A percentile compares a stretch with the other conserved stretches of the same genome.
phyloP scores from a whole-genome alignment of 2,888 invertebrate genomes.

The Orthonevra nobilis region DNA sequence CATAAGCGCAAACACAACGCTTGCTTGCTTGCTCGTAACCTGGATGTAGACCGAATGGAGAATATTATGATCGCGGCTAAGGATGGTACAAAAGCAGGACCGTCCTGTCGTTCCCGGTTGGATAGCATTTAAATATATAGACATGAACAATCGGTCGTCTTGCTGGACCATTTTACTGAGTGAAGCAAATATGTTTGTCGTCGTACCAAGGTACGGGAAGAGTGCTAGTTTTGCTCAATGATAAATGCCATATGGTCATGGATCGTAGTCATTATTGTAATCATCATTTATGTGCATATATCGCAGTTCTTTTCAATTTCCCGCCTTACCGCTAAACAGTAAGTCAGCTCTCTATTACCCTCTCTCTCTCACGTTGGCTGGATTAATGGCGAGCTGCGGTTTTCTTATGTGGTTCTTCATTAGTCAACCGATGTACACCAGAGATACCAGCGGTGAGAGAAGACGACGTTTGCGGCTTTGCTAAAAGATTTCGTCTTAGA shows the following conservation, averaged over 20 bases:
- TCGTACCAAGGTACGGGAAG: slow-evolving; percentile 6
- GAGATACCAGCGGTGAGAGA: too few species aligned
- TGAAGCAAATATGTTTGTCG: slow-evolving; percentile 39
- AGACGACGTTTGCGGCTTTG: slow-evolving; percentile 62
- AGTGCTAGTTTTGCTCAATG: slow-evolving; percentile 49
- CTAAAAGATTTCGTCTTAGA: slow-evolving; percentile 65
- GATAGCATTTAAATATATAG: slow-evolving; percentile 67
- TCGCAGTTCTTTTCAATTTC: slow-evolving; percentile 27
- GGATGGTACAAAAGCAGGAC: slow-evolving; percentile 9
- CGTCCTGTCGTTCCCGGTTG: slow-evolving; percentile 61
- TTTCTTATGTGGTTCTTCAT: slow-evolving; percentile 64
- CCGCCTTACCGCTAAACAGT: background rate
- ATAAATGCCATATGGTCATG: slow-evolving; percentile 69
- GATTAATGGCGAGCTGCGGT: slow-evolving; percentile 56
- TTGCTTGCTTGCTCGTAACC: slow-evolving; percentile 4
- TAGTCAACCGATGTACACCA: slow-evolving; percentile 60
- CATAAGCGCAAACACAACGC: slow-evolving; percentile 31
- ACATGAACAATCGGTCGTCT: slow-evolving; percentile 57
- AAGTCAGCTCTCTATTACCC: too few species aligned
- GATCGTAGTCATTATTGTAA: slow-evolving; percentile 69
- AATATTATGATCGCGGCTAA: slow-evolving; percentile 44
- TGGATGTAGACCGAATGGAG: slow-evolving; percentile 23
- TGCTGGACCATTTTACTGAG: slow-evolving; percentile 59
- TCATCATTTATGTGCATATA: slow-evolving; percentile 67
- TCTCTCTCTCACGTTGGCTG: slow-evolving; percentile 31